Evolutionary conservation across 2,797 vertebrate species (phyloP).

Genomic region (Siniperca scherzeri): DNA sequence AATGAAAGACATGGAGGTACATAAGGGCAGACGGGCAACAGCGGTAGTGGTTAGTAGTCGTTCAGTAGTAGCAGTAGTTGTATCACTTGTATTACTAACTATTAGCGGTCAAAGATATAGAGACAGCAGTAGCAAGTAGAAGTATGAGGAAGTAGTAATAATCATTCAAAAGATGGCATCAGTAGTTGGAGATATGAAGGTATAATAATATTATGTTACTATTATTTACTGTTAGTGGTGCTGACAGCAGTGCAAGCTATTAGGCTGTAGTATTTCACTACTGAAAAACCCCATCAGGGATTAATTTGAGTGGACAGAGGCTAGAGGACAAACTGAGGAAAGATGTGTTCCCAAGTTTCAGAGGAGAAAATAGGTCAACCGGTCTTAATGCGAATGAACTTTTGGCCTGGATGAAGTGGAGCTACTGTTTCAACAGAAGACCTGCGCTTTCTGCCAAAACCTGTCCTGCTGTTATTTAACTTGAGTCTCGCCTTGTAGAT

Average conservation of each 20-base stretch:
- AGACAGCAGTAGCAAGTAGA: background rate
- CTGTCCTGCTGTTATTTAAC: constrained; percentile 29
- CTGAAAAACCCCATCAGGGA: constrained; percentile 29
- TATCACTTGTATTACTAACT: background rate
- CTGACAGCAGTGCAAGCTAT: background rate
- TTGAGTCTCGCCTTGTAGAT: background rate
- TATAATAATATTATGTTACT: background rate
- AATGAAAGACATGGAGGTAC: background rate
- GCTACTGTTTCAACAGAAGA: constrained; percentile 86
- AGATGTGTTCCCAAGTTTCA: constrained; percentile 77
- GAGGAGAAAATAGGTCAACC: constrained; percentile 88
- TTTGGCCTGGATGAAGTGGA: constrained; percentile 89
- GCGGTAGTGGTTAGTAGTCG: background rate
- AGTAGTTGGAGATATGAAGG: background rate
- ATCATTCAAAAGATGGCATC: background rate
- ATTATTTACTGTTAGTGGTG: background rate
- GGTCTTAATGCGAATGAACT: constrained; percentile 87
- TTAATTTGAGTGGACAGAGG: constrained; percentile 67
- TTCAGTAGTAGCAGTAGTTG: too few relatives aligned
- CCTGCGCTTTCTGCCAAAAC: constrained; percentile 55
- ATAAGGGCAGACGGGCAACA: too few relatives aligned
- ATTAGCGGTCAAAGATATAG: background rate
- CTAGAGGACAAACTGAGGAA: constrained; percentile 64
- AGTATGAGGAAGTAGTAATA: background rate
- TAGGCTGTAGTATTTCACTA: constrained; percentile 1